phyloP scores from a whole-genome alignment of 2,888 invertebrate species.

The Drosophila multiciliata region DNA sequence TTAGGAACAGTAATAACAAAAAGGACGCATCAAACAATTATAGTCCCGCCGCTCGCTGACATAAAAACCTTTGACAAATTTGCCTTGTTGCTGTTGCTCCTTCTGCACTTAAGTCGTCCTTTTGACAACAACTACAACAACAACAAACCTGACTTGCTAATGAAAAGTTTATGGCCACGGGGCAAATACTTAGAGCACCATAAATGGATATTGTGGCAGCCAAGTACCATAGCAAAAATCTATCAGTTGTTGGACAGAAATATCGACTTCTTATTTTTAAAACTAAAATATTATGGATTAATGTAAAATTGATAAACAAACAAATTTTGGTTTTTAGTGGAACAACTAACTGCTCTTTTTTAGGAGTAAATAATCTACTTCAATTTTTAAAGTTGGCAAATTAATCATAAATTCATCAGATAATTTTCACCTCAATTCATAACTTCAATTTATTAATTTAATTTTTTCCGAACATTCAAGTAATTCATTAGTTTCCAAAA shows the following conservation, averaged over 20 bases:
- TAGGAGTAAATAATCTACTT: too few relatives aligned
- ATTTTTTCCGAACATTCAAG: too few relatives aligned
- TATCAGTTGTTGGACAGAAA: not conserved
- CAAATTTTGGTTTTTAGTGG: not conserved
- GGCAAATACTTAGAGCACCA: constrained; percentile 50
- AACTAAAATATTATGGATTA: not conserved
- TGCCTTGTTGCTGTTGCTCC: constrained; percentile 27
- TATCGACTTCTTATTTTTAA: not conserved
- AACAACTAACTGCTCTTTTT: not conserved
- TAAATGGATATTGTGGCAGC: constrained; percentile 17
- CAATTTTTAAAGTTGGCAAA: too few relatives aligned
- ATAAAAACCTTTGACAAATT: constrained; percentile 78
- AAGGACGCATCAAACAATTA: constrained; percentile 75
- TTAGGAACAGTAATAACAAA: constrained; percentile 68
- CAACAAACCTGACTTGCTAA: constrained; percentile 66
- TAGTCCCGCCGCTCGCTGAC: constrained; percentile 69
- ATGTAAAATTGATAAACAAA: not conserved
- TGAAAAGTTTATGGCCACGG: constrained; percentile 74
- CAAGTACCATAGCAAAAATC: not conserved
- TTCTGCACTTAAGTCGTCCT: constrained; percentile 60
- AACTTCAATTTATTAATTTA: too few relatives aligned
- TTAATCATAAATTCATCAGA: too few relatives aligned
- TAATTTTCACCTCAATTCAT: too few relatives aligned
- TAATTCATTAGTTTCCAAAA: too few relatives aligned
- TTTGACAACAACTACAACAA: constrained; percentile 35